phyloP scores from a whole-genome alignment of 1,140 invertebrate genomes.

The Heliconius hermathena region DNA sequence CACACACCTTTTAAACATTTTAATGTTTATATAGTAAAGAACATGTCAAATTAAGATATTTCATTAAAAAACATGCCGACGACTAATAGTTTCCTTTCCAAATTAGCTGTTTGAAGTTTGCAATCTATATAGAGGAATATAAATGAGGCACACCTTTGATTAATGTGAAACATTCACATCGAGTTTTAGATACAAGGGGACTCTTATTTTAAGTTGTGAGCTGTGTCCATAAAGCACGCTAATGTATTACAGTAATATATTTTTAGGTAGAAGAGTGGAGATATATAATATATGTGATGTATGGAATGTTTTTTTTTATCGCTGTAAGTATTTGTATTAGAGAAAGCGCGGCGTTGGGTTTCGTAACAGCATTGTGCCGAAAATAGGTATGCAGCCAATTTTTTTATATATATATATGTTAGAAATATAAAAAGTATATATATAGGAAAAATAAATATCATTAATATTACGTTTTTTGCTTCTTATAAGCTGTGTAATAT shows the following conservation, averaged over 20 bases:
- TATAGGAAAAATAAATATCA: too few relatives aligned
- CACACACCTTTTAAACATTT: too few relatives aligned
- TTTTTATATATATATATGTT: too few relatives aligned
- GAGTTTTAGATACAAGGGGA: conserved; percentile 42
- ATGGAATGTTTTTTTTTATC: too few relatives aligned
- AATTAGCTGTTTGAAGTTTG: conserved; percentile 31
- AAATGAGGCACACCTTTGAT: conserved; percentile 55
- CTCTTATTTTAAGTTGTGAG: conserved; percentile 47
- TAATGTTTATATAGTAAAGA: neutral
- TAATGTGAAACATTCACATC: conserved; percentile 54
- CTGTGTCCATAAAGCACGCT: neutral
- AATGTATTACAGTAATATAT: neutral
- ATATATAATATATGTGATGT: too few relatives aligned
- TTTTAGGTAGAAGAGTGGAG: neutral
- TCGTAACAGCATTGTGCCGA: too few relatives aligned
- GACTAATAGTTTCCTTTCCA: conserved; percentile 31
- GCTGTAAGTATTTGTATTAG: too few relatives aligned
- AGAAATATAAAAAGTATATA: too few relatives aligned
- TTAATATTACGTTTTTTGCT: too few relatives aligned
- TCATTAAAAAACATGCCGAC: conserved; percentile 17
- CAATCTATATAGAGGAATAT: conserved; percentile 46
- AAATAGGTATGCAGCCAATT: too few relatives aligned
- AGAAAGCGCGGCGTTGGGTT: too few relatives aligned
- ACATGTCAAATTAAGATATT: neutral
- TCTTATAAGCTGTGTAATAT: too few relatives aligned